A percentile compares a stretch with the other conserved stretches of the same genome.
phyloP scores from a whole-genome alignment of 2,888 invertebrate species.

The Drosophila prolongata region DNA sequence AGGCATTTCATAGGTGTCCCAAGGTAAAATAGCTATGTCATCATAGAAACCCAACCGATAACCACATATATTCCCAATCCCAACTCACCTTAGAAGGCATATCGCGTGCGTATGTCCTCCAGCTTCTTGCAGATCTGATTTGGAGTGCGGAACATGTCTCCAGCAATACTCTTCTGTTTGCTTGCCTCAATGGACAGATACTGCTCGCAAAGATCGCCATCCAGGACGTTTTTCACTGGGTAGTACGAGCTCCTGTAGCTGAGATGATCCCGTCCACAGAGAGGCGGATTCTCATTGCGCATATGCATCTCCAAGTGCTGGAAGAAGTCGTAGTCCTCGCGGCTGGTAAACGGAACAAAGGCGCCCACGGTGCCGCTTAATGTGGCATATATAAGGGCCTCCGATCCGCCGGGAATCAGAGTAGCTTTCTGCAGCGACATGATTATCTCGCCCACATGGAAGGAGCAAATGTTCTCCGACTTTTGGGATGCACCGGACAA shows the following conservation, averaged over 20 bases:
- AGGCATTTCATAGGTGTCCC: slow-evolving; percentile 83
- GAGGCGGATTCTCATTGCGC: slow-evolving; percentile 97
- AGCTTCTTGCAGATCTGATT: slow-evolving; percentile 99
- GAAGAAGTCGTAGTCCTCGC: slow-evolving; percentile 99
- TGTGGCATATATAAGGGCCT: slow-evolving; percentile 98
- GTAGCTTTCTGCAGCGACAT: slow-evolving; percentile 98
- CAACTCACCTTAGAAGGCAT: slow-evolving; percentile 92
- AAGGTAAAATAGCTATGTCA: slow-evolving; percentile 80
- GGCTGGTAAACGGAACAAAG: slow-evolving; percentile 96
- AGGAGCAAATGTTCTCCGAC: slow-evolving; percentile 95
- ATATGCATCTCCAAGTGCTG: slow-evolving; percentile 99
- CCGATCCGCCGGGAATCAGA: slow-evolving; percentile 98
- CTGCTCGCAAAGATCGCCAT: slow-evolving; percentile 99
- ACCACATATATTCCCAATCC: fast-evolving
- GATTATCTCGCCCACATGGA: slow-evolving; percentile 98
- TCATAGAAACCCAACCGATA: slow-evolving; percentile 41
- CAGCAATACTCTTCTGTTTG: slow-evolving; percentile 97
- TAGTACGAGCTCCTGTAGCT: slow-evolving; percentile 99
- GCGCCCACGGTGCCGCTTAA: slow-evolving; percentile 97
- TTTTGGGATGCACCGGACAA: slow-evolving; percentile 99
- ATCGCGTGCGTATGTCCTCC: slow-evolving; percentile 99
- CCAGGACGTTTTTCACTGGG: slow-evolving; percentile 96
- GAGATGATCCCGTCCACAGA: slow-evolving; percentile 98
- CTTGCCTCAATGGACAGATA: slow-evolving; percentile 97
- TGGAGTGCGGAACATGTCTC: slow-evolving; percentile 96